Evolutionary conservation across 1,140 invertebrate species (phyloP).

Genomic region (Drosophila dunni): DNA sequence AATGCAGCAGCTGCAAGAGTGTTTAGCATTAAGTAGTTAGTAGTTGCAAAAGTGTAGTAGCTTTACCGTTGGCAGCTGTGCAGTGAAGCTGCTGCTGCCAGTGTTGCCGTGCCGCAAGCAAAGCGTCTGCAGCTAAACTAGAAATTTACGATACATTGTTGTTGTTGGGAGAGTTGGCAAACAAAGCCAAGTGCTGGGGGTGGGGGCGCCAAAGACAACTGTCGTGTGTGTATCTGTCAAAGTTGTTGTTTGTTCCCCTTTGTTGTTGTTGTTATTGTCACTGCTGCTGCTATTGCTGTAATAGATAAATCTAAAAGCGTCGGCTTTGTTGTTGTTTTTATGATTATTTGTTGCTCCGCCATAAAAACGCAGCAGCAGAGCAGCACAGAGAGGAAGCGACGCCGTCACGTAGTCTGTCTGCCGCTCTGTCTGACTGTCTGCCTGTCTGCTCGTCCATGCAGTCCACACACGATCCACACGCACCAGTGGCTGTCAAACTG

Average conservation of each 20-base stretch:
- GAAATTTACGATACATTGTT: slow-evolving; percentile 17
- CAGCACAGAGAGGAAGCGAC: slow-evolving; percentile 37
- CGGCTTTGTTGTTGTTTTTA: slow-evolving; percentile 41
- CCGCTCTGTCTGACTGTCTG: no score
- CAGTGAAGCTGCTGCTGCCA: slow-evolving; percentile 27
- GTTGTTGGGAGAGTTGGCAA: slow-evolving; percentile 38
- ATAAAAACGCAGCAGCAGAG: slow-evolving; percentile 28
- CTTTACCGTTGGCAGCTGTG: slow-evolving; percentile 14
- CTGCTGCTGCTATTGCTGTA: slow-evolving; percentile 12
- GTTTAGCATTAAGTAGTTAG: neutral
- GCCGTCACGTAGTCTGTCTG: slow-evolving; percentile 46
- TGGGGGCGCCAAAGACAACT: slow-evolving; percentile 10
- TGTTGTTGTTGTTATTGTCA: slow-evolving; percentile 9
- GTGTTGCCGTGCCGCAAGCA: slow-evolving; percentile 25
- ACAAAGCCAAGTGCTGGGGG: slow-evolving; percentile 26
- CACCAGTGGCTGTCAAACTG: slow-evolving; percentile 62
- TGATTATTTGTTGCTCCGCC: slow-evolving; percentile 25
- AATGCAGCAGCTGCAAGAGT: slow-evolving; percentile 50
- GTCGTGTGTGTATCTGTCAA: slow-evolving; percentile 40
- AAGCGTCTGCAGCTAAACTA: slow-evolving; percentile 9
- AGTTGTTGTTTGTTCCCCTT: slow-evolving; percentile 21
- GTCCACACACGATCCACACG: slow-evolving; percentile 4
- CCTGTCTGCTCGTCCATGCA: slow-evolving; percentile 13
- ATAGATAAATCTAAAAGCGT: slow-evolving; percentile 42
- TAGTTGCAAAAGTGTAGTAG: neutral